Evolutionary conservation across 2,797 vertebrate species (phyloP), one percentile per base, ranked within the genome.

Genomic region (Eulemur coronatus): DNA sequence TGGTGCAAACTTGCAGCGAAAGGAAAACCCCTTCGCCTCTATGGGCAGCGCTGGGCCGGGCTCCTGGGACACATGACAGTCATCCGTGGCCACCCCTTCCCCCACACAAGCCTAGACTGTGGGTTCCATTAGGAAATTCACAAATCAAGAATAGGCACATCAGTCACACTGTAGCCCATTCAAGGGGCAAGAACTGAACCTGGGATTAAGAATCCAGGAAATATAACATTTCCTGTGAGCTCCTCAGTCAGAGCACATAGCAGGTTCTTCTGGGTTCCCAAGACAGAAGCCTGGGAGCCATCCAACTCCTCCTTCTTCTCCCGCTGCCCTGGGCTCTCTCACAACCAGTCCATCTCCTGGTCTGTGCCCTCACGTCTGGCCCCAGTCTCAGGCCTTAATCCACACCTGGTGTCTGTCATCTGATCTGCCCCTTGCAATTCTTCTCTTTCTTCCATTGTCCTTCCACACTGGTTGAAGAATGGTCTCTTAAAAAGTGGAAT

Each of bases 201-300:
- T 43, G 46, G 41, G 28, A 30, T 48, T 61, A 38, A 30, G 48
- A 57, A 85, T 63, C 85, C 57, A 63, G 92, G 90, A 93, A 79
- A 65, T 33, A 63, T 1, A 73, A 95, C 11, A 81, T 50, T 94
- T 67, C 76, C 72, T 7, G 20, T 14, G 93, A 76, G 38, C 48
- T 15, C 35, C 12, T 96, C 28, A 1, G 10, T 38, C 24, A 7
- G 18, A 30, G 11, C 28, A 2, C 12, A 7, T 12, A 50, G 2
- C 57, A 2, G 43, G 35, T 73, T 92, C 81, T 92, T 88, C 61
- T 46, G 9, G 81, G 84, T 88, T 84, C 81, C 89, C 59, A 35
- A 28, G 85, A 67, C 52, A 33, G 76, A 48, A 61, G 72, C 30
- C 61, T 63, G 67, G 78, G 76, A 79, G 18, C 48, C 72, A 9